phyloP scores from a whole-genome alignment of 1,140 invertebrate species.

The Harlomillsia oculata region DNA sequence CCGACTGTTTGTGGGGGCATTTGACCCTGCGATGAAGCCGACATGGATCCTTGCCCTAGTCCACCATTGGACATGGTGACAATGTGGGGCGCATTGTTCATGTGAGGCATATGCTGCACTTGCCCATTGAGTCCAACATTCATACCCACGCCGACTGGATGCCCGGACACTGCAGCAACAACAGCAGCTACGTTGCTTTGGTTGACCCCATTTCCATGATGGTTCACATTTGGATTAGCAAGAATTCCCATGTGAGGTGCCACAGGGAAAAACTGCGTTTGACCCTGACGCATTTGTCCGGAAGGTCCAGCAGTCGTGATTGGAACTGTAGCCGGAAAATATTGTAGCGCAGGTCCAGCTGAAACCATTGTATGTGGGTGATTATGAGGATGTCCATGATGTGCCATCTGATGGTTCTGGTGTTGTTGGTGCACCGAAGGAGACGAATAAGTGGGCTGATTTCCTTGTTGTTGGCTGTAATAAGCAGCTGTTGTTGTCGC shows the following conservation, averaged over 20 bases:
- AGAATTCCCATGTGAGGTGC: slow-evolving; percentile 23
- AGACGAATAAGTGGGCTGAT: not conserved
- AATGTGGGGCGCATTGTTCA: slow-evolving; percentile 11
- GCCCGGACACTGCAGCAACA: slow-evolving; percentile 6
- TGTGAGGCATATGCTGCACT: slow-evolving; percentile 1
- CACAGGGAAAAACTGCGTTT: slow-evolving; percentile 28
- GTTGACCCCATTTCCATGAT: slow-evolving; percentile 15
- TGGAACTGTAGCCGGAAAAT: slow-evolving; percentile 36
- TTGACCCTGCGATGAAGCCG: not conserved
- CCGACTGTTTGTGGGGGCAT: slow-evolving; percentile 3
- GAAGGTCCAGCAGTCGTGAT: slow-evolving; percentile 29
- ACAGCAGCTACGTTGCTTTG: slow-evolving; percentile 20
- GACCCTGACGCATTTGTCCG: slow-evolving; percentile 15
- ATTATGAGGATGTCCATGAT: slow-evolving; percentile 22
- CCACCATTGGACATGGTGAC: slow-evolving; percentile 11
- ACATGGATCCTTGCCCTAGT: slow-evolving; percentile 5
- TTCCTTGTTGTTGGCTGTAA: slow-evolving; percentile 20
- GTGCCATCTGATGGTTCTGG: not conserved
- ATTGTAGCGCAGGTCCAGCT: slow-evolving; percentile 37
- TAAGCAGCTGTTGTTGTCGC: slow-evolving; percentile 20
- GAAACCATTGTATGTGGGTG: slow-evolving; percentile 33
- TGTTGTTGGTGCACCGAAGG: slow-evolving; percentile 5
- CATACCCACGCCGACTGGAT: slow-evolving; percentile 16
- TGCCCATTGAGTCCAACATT: slow-evolving; percentile 10
- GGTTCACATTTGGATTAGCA: slow-evolving; percentile 15